Conservation (phyloP, 2,113 vertebrate species). For the Pelusios castaneus region DNA sequence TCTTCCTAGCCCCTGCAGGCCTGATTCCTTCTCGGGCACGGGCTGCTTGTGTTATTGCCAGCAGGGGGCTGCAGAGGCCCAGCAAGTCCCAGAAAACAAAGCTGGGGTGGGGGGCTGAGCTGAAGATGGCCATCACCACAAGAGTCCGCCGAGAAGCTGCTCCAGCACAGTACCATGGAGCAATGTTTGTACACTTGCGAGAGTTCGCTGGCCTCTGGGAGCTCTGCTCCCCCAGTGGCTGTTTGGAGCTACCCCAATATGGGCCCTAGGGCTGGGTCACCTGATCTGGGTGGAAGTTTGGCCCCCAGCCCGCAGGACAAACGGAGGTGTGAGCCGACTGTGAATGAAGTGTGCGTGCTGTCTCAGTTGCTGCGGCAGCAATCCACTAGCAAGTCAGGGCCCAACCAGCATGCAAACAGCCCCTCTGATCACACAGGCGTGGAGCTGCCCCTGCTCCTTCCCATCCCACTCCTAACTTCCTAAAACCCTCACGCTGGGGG, state of each 20-base stretch:
- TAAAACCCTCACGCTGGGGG: background rate
- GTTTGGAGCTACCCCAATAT: too few species aligned
- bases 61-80: background rate
- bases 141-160: background rate
- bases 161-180: background rate
- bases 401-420: background rate
- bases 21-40: background rate
- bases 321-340: background rate
- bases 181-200: background rate
- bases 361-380: background rate
- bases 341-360: background rate
- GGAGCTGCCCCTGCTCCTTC: background rate
- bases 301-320: background rate
- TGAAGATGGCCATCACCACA: background rate
- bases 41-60: background rate
- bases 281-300: too few species aligned
- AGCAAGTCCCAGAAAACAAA: background rate
- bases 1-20: background rate
- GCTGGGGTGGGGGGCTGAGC: background rate
- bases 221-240: background rate
- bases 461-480: too few species aligned
- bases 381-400: background rate
- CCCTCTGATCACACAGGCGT: background rate
- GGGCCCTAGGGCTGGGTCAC: too few species aligned
- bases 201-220: background rate